Base-by-base conservation (phyloP, 1,140 invertebrate species). In the Oncopeltus fasciatus region DNA sequence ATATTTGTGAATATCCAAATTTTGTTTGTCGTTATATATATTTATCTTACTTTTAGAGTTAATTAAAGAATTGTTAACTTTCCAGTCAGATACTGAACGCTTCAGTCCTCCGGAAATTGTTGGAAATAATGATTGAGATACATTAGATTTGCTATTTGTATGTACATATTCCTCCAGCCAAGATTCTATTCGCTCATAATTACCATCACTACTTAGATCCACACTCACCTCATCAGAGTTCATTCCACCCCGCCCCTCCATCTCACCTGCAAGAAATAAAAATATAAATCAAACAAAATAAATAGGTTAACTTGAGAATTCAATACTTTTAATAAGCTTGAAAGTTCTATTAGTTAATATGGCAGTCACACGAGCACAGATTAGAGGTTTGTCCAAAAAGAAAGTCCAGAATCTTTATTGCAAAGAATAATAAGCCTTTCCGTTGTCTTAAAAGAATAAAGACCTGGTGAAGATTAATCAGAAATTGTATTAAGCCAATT, bases 231-330 rank as follows among this genome's bases (percentile, higher is more conserved):
- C 71, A 65, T 77, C 77, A 57, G 75, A 74, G 60, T 76, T 76
- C 69, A 77, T 76, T 67, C 77, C 76, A 64, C 78, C 77, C 29
- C 74, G 71, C 60, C 73, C 74, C 38, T 72, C 72, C 61, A 76
- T 31, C 26, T 57, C 44, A 63, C 31, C 61, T 65, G 38, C 26
- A 65, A 65, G n/a, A 33, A 18, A 57, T 57, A 20, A 18, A 29
- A n/a, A 57, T 33, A 8, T 49, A 9, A 58, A 58, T 58, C 16
- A 38, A 18, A 58, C 5, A 29, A 8, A 49, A 49, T 18, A 20
- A 20, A 61, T n/a, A n/a, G n/a, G n/a, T n/a, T n/a, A n/a, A n/a
- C n/a, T n/a, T n/a, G n/a, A n/a, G n/a, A n/a, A n/a, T n/a, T n/a
- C n/a, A n/a, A n/a, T n/a, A n/a, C n/a, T n/a, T n/a, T n/a, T n/a